Conservation (phyloP, 1,140 invertebrate genomes). For the Leucophenga varia region DNA sequence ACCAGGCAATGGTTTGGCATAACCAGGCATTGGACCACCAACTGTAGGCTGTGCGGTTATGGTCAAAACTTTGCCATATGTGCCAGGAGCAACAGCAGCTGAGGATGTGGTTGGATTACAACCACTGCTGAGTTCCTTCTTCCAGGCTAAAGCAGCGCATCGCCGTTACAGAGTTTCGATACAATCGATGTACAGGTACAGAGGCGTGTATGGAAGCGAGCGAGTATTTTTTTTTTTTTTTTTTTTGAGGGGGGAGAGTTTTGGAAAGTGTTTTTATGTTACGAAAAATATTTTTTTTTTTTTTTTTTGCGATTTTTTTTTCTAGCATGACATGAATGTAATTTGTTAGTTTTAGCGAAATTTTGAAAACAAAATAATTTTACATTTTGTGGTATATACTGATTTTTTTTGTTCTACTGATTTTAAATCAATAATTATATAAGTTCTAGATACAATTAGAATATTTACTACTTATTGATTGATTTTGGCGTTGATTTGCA, state of each 20-base stretch:
- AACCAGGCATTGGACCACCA: constrained; percentile 36
- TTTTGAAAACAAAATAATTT: not conserved
- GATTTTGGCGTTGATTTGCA: too few species aligned
- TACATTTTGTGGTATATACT: too few species aligned
- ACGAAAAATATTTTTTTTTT: constrained; percentile 43
- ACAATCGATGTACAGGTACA: too few species aligned
- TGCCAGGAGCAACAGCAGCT: constrained; percentile 20
- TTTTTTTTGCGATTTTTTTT: constrained; percentile 20
- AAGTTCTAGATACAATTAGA: too few species aligned
- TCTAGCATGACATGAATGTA: constrained; percentile 20
- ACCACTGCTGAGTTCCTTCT: constrained; percentile 19
- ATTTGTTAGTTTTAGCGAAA: constrained; percentile 1
- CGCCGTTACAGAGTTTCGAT: too few species aligned
- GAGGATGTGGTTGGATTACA: constrained; percentile 36
- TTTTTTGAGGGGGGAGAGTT: constrained; percentile 44
- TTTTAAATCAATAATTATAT: constrained; percentile 7
- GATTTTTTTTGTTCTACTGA: too few species aligned
- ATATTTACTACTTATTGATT: too few species aligned
- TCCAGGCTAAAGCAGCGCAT: too few species aligned
- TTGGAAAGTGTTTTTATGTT: constrained; percentile 53
- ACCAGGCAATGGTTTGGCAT: constrained; percentile 57
- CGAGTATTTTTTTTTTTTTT: too few species aligned
- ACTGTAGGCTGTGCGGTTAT: constrained; percentile 21
- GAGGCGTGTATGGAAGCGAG: too few species aligned
- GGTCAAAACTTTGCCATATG: constrained; percentile 38